A percentile compares a stretch with the other conserved stretches of the same genome.
These are phyloP conservation scores for Camponotus fellah DNA, from an alignment of 2,888 invertebrate species.

Conservation along the genomic window DNA sequence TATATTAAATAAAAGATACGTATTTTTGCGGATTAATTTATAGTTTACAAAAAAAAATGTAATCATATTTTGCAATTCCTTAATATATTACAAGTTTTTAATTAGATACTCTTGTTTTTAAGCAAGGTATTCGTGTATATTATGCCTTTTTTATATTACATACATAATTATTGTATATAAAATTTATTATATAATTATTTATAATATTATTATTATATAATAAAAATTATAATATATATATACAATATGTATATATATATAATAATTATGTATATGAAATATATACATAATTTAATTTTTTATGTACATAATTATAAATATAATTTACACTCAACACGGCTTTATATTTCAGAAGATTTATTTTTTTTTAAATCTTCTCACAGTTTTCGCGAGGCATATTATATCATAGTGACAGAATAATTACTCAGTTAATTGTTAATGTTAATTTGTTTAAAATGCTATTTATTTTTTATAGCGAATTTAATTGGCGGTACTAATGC, in stretches of 20 bases:
- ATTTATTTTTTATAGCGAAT: conserved; percentile 13
- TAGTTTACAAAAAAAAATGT: conserved; percentile 7
- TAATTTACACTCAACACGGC: conserved; percentile 11
- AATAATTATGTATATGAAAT: background rate
- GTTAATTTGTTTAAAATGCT: conserved; percentile 3
- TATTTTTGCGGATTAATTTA: background rate
- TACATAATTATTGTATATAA: background rate
- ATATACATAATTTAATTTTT: conserved; percentile 16
- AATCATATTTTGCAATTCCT: background rate
- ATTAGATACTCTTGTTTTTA: conserved; percentile 1
- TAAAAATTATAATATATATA: background rate
- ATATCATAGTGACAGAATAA: background rate
- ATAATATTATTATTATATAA: background rate
- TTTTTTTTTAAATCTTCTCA: conserved; percentile 21
- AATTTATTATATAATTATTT: background rate
- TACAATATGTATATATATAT: background rate
- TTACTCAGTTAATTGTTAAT: conserved; percentile 4
- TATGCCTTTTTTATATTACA: background rate
- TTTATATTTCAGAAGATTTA: conserved; percentile 19
- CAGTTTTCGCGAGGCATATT: conserved; percentile 14
- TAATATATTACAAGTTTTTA: background rate
- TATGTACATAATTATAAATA: conserved; percentile 17
- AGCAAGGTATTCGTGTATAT: background rate
- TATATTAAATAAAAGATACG: background rate
- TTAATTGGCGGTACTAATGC: background rate